phyloP scores from a whole-genome alignment of 1,140 invertebrate genomes.

The Meloidogyne hapla region DNA sequence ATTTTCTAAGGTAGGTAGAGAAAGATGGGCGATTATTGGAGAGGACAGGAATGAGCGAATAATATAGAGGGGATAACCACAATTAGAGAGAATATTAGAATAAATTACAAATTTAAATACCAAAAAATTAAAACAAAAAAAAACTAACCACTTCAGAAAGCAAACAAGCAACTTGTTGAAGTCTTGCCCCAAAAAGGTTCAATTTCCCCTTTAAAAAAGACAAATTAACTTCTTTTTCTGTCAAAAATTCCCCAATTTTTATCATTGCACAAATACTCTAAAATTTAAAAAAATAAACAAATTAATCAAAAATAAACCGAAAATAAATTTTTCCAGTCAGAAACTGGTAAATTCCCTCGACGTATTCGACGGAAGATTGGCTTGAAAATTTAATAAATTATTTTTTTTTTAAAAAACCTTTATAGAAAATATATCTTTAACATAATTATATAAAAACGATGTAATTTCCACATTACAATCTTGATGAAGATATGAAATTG shows the following conservation, averaged over 20 bases:
- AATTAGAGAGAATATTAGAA: neutral
- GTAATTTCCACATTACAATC: conserved; percentile 54
- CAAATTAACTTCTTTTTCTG: conserved; percentile 39
- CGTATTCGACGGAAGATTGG: conserved; percentile 48
- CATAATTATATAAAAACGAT: conserved; percentile 28
- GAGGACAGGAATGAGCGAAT: too few relatives aligned
- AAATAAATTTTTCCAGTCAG: conserved; percentile 54
- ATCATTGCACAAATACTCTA: conserved; percentile 46
- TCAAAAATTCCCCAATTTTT: conserved; percentile 42
- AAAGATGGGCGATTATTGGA: too few relatives aligned
- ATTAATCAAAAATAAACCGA: conserved; percentile 29
- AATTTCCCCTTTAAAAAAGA: conserved; percentile 46
- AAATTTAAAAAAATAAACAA: conserved; percentile 13
- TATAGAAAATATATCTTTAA: conserved; percentile 45
- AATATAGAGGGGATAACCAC: neutral
- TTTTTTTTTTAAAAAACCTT: conserved; percentile 20
- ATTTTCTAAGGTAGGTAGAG: too few relatives aligned
- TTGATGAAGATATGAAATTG: conserved; percentile 55
- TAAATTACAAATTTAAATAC: conserved; percentile 26
- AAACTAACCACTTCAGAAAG: conserved; percentile 35
- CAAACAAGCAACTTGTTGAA: conserved; percentile 30
- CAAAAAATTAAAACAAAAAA: too few relatives aligned
- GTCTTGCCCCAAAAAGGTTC: conserved; percentile 39
- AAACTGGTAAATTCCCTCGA: conserved; percentile 38
- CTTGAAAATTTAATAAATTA: conserved; percentile 20